Evolutionary conservation across 2,888 invertebrate genomes (phyloP).

Genomic region (Brachypterus glaber): DNA sequence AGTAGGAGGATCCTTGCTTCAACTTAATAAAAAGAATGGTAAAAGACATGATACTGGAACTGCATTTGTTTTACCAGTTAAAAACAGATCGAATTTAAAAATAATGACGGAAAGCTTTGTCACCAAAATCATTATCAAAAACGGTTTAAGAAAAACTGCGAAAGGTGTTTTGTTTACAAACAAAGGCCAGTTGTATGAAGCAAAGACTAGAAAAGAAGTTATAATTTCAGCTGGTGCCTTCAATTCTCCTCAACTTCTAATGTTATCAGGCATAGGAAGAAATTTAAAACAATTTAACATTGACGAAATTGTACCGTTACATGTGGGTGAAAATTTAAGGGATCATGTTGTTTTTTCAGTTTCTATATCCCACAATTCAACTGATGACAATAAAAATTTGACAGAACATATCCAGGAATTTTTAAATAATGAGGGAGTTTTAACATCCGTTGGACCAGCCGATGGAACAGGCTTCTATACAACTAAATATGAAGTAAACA

Average conservation of each 20-base stretch:
- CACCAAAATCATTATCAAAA: not conserved
- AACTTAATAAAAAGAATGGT: not conserved
- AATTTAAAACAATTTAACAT: not conserved
- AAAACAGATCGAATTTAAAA: not conserved
- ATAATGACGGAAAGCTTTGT: not conserved
- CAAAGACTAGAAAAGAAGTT: not conserved
- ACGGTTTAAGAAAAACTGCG: not conserved
- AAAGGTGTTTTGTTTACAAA: not conserved
- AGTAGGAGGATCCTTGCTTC: not conserved
- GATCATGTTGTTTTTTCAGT: not conserved
- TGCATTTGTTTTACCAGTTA: not conserved
- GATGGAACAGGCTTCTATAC: not conserved
- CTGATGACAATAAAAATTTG: not conserved
- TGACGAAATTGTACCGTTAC: not conserved
- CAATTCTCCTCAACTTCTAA: not conserved
- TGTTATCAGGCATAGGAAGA: not conserved
- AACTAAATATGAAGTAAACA: too few species aligned
- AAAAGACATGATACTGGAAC: not conserved
- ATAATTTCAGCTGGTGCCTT: slow-evolving; percentile 1
- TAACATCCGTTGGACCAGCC: not conserved
- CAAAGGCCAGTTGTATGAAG: not conserved
- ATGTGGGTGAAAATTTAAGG: not conserved
- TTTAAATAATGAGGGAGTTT: not conserved
- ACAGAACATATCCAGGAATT: not conserved
- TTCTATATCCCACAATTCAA: not conserved